Evolutionary conservation across 2,797 vertebrate genomes (phyloP).

Genomic region (Rhabdomys pumilio): DNA sequence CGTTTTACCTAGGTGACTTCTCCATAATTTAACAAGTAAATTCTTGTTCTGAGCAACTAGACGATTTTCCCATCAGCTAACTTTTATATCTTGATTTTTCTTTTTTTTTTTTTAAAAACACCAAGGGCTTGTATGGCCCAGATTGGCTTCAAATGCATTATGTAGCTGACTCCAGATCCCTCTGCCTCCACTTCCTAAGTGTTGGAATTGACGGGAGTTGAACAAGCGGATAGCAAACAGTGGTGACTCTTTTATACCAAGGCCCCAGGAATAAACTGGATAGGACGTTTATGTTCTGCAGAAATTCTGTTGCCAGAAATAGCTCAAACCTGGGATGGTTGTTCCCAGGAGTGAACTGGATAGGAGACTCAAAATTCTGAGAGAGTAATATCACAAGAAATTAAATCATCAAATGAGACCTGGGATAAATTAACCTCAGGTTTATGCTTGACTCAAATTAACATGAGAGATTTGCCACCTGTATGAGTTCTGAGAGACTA

Average conservation of each 20-base stretch:
- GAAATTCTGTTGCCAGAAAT: slow-evolving; percentile 9
- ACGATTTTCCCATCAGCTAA: slow-evolving; percentile 13
- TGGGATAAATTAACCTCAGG: background rate
- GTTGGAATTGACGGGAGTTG: background rate
- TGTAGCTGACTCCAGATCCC: too few relatives aligned
- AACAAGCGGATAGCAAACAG: background rate
- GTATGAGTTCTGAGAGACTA: background rate
- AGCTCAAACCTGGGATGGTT: background rate
- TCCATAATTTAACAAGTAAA: background rate
- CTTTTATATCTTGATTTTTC: background rate
- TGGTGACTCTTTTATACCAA: background rate
- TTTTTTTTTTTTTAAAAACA: too few relatives aligned
- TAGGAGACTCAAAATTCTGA: background rate
- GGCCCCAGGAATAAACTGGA: background rate
- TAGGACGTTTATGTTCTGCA: background rate
- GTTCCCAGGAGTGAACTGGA: background rate
- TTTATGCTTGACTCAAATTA: slow-evolving; percentile 27
- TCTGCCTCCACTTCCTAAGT: background rate
- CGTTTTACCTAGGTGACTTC: background rate
- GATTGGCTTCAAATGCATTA: background rate
- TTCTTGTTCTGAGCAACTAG: slow-evolving; percentile 8
- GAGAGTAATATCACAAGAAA: background rate
- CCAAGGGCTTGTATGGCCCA: background rate
- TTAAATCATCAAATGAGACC: background rate
- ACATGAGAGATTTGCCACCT: background rate